Evolutionary conservation across 2,888 invertebrate species (phyloP).

Genomic region (Drosophila stalkeri): DNA sequence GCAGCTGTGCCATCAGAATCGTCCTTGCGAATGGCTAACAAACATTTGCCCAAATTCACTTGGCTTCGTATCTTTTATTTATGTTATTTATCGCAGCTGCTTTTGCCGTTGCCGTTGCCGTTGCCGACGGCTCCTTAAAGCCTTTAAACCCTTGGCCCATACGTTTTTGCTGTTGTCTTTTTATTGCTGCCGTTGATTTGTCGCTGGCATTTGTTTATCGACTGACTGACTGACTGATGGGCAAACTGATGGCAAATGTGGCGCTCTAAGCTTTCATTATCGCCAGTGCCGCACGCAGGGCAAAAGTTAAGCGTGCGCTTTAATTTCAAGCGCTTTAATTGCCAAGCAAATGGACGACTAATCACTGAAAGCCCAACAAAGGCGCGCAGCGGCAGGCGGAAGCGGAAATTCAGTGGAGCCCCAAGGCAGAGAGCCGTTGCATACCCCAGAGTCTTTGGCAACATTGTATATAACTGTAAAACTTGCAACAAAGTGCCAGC

Average conservation of each 20-base stretch:
- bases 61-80: conserved; percentile 71
- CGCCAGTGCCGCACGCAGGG: conserved; percentile 47
- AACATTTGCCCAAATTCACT: conserved; percentile 72
- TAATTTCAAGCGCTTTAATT: conserved; percentile 74
- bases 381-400: conserved; percentile 59
- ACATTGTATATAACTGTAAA: conserved; percentile 50
- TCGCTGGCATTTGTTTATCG: conserved; percentile 63
- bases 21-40: conserved; percentile 65
- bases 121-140: conserved; percentile 57
- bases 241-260: conserved; percentile 23
- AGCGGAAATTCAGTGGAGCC: conserved; percentile 57
- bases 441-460: conserved; percentile 39
- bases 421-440: conserved; percentile 28
- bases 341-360: conserved; percentile 73
- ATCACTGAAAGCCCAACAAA: conserved; percentile 57
- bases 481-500: conserved; percentile 52
- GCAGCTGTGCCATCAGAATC: conserved; percentile 66
- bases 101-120: conserved; percentile 45
- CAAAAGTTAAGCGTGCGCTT: conserved; percentile 71
- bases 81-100: conserved; percentile 75
- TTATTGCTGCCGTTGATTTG: conserved; percentile 43
- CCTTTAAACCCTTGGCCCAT: conserved; percentile 61
- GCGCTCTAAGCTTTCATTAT: conserved; percentile 60
- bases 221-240: conserved; percentile 17
- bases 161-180: conserved; percentile 19